These are phyloP conservation scores for Eumaeus atala DNA, from an alignment of 1,140 invertebrate species.

Conservation along the genomic window DNA sequence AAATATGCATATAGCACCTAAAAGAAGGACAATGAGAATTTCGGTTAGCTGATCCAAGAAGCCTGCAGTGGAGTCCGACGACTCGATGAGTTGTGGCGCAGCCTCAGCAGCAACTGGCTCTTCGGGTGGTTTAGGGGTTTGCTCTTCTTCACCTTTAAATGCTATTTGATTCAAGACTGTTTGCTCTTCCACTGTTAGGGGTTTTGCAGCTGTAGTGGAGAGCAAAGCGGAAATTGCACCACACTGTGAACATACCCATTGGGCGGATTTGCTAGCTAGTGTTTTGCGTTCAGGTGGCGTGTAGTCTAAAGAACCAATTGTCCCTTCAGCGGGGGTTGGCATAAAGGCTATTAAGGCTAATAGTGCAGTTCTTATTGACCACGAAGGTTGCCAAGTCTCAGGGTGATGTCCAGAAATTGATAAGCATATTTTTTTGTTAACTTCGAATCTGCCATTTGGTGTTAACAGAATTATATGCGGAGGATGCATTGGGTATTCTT, in stretches of 20 bases:
- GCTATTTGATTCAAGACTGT: conserved; percentile 64
- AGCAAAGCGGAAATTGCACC: conserved; percentile 74
- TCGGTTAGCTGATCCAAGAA: conserved; percentile 63
- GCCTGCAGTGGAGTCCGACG: conserved; percentile 42
- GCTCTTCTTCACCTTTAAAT: conserved; percentile 65
- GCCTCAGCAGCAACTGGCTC: conserved; percentile 37
- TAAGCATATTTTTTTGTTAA: conserved; percentile 95
- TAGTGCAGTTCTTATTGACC: conserved; percentile 95
- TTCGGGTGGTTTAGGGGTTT: conserved; percentile 44
- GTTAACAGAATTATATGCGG: conserved; percentile 96
- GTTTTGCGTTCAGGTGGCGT: conserved; percentile 86
- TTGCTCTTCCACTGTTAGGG: conserved; percentile 71
- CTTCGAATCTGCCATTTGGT: conserved; percentile 96
- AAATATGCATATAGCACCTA: conserved; percentile 60
- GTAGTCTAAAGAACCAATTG: conserved; percentile 93
- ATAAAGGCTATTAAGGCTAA: conserved; percentile 96
- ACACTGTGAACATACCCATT: conserved; percentile 77
- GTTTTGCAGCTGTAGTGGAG: conserved; percentile 58
- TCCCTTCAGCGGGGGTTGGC: conserved; percentile 90
- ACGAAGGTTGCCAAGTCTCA: conserved; percentile 97
- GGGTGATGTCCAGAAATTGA: conserved; percentile 98
- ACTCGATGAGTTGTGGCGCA: conserved; percentile 50
- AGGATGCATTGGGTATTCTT: conserved; percentile 98
- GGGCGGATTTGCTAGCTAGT: conserved; percentile 83
- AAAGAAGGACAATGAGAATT: conserved; percentile 53